Evolutionary conservation across 92 coral and sea anemone species (phyloP).

Genomic region (Pocillopora meandrina): DNA sequence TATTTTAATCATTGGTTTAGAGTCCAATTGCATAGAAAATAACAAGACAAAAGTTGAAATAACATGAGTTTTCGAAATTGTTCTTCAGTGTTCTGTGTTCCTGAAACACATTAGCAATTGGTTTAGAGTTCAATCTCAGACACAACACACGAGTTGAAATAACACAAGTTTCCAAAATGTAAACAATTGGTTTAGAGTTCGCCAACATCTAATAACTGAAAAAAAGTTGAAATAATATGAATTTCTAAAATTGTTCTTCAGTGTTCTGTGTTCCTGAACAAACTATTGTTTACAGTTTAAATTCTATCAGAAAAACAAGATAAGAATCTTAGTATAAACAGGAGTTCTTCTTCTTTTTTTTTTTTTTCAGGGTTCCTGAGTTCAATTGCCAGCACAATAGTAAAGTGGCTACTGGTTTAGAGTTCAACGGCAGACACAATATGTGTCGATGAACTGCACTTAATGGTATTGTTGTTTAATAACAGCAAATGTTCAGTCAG

Average conservation of each 20-base stretch:
- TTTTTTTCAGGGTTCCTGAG: too few species aligned
- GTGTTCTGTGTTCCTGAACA: background rate
- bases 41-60: conserved; percentile 7
- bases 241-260: background rate
- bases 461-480: too few species aligned
- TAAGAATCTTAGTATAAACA: too few species aligned
- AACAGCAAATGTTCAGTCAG: too few species aligned
- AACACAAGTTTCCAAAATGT: background rate
- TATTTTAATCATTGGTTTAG: conserved; percentile 21
- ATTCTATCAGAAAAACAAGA: too few species aligned
- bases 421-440: too few species aligned
- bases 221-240: background rate
- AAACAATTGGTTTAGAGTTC: background rate
- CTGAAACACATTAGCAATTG: background rate
- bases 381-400: too few species aligned
- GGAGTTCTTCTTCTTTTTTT: too few species aligned
- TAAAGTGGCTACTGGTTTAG: too few species aligned
- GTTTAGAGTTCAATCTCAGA: conserved; percentile 2
- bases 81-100: background rate
- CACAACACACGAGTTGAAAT: background rate
- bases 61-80: background rate
- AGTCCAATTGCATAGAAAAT: conserved; percentile 6
- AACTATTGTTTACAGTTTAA: too few species aligned
- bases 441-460: too few species aligned
- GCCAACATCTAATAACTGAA: background rate